These are phyloP conservation scores for Mastacembelus armatus DNA, from an alignment of 2,797 vertebrate species.

Conservation along the genomic window DNA sequence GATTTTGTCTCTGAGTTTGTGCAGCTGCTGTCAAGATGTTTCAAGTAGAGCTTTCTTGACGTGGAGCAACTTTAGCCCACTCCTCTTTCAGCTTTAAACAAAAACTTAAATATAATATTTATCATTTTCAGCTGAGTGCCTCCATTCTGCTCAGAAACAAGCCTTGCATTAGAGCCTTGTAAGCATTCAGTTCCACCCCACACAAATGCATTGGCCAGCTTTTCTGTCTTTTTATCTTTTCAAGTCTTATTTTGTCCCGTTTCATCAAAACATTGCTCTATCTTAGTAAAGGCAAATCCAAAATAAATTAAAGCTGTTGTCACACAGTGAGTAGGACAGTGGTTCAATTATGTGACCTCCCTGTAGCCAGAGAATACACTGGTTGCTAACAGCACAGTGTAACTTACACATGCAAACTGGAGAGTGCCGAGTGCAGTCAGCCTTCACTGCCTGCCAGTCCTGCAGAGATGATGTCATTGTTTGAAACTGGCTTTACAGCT, in stretches of 20 bases:
- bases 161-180: not conserved
- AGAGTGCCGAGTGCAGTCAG: slow-evolving; percentile 30
- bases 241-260: not conserved
- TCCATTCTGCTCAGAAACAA: not conserved
- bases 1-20: slow-evolving; percentile 40
- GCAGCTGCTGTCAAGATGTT: slow-evolving; percentile 39
- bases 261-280: not conserved
- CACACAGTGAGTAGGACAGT: slow-evolving; percentile 8
- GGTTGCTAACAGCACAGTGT: slow-evolving; percentile 4
- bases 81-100: slow-evolving; percentile 16
- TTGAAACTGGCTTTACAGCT: slow-evolving; percentile 43
- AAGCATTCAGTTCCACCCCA: not conserved
- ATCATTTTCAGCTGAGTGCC: slow-evolving; percentile 3
- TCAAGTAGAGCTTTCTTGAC: slow-evolving; percentile 11
- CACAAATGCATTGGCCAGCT: not conserved
- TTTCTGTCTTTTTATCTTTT: not conserved
- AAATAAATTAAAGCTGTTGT: not conserved
- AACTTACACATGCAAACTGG: slow-evolving; percentile 19
- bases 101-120: slow-evolving; percentile 4
- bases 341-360: slow-evolving; percentile 3
- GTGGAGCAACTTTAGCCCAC: slow-evolving; percentile 7
- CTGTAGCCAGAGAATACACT: not conserved
- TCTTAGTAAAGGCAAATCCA: not conserved
- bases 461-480: slow-evolving; percentile 86
- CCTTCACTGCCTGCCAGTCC: slow-evolving; percentile 67